Conservation (phyloP, 2,888 invertebrate species). For the Tachystola acroxantha region DNA sequence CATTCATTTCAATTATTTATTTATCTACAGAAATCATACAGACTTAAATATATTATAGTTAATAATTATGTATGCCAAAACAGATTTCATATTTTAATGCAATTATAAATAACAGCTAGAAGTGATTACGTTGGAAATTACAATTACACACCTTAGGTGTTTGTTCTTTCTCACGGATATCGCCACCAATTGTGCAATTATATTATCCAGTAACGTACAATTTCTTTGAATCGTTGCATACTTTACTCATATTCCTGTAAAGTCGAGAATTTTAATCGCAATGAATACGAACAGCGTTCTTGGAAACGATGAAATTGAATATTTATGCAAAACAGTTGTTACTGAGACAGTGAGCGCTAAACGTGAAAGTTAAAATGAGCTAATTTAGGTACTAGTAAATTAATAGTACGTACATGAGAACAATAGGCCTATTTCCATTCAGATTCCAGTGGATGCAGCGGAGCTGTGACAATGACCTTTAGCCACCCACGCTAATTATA, state of each 20-base stretch:
- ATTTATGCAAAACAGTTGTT: not conserved
- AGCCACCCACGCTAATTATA: conserved; percentile 75
- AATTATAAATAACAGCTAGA: too few relatives aligned
- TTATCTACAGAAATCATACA: conserved; percentile 3
- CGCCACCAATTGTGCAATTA: not conserved
- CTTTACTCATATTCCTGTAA: conserved; percentile 4
- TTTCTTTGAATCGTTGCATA: not conserved
- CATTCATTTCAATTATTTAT: too few relatives aligned
- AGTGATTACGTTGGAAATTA: too few relatives aligned
- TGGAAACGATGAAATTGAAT: conserved; percentile 1
- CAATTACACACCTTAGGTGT: too few relatives aligned
- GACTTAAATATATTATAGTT: conserved; percentile 3
- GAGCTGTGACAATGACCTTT: conserved; percentile 75
- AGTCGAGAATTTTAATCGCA: conserved; percentile 1
- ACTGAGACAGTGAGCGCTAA: not conserved
- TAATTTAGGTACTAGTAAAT: conserved; percentile 1
- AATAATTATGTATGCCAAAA: too few relatives aligned
- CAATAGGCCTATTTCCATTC: conserved; percentile 52
- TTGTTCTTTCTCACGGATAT: conserved; percentile 19
- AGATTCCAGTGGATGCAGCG: conserved; percentile 43
- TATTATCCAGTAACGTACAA: not conserved
- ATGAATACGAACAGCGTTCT: not conserved
- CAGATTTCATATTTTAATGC: too few relatives aligned
- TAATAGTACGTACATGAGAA: conserved; percentile 22
- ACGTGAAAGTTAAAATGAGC: not conserved